Conservation (phyloP, 2,888 invertebrate genomes). For the Helleia helle region DNA sequence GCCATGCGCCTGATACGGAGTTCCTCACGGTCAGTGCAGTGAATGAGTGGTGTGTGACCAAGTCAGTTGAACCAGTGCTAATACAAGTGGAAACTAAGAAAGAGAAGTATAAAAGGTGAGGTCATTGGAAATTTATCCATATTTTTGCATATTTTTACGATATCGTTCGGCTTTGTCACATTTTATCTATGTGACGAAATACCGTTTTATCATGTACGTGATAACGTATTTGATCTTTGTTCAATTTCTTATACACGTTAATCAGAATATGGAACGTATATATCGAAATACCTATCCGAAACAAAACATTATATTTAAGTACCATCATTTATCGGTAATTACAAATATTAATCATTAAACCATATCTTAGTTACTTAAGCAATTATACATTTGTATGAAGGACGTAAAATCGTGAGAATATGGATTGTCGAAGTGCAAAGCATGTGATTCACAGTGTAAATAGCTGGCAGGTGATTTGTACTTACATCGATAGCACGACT, state of each 20-base stretch:
- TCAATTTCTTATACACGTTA: constrained; percentile 20
- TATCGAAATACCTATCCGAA: no score
- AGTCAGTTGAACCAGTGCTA: constrained; percentile 54
- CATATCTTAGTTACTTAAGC: no score
- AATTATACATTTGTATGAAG: no score
- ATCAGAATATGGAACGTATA: not conserved
- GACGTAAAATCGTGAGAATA: not conserved
- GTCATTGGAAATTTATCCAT: constrained; percentile 36
- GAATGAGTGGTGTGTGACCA: constrained; percentile 67
- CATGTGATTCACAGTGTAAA: no score
- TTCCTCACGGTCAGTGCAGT: constrained; percentile 68
- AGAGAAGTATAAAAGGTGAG: constrained; percentile 71
- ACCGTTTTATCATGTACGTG: constrained; percentile 39
- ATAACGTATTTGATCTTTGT: constrained; percentile 48
- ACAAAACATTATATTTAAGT: no score
- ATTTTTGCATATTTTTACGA: constrained; percentile 38
- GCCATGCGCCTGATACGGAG: constrained; percentile 61
- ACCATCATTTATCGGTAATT: no score
- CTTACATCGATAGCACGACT: not conserved
- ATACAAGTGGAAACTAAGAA: constrained; percentile 63
- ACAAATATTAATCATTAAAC: no score
- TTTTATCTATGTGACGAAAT: constrained; percentile 43
- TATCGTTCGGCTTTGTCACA: constrained; percentile 49
- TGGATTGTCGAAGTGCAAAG: no score
- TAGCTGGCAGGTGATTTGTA: constrained; percentile 1